Conservation (phyloP, 35 echinoderm and acorn worm species). For the Amphiura filiformis region DNA sequence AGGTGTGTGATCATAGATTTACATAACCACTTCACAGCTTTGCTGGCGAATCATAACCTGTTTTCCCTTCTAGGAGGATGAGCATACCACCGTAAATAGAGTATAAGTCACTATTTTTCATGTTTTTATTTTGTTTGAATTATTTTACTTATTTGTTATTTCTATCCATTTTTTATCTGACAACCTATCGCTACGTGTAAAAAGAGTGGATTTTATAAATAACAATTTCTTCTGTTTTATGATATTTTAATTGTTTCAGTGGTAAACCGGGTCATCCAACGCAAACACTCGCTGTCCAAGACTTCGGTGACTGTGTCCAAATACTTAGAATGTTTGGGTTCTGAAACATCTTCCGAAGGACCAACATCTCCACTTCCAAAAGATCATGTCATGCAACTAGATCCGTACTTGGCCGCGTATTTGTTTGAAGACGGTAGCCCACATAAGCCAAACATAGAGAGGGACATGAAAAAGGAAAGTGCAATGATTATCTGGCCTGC, state of each 20-base stretch:
- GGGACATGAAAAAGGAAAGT: not conserved
- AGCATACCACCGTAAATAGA: no score
- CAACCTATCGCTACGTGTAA: no score
- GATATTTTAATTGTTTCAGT: constrained; percentile 6
- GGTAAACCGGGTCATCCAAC: not conserved
- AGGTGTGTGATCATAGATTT: no score
- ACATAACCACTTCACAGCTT: no score
- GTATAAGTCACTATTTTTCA: no score
- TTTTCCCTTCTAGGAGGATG: no score
- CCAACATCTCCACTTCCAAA: not conserved
- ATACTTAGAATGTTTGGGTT: not conserved
- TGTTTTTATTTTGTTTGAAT: no score
- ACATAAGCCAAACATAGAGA: not conserved
- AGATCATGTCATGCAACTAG: not conserved
- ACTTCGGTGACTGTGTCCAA: not conserved
- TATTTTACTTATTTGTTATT: no score
- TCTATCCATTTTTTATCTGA: no score
- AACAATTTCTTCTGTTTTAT: no score
- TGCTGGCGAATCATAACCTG: no score
- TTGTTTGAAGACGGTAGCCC: not conserved
- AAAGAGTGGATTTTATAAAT: no score
- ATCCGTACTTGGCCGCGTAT: not conserved
- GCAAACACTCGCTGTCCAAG: not conserved
- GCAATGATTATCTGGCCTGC: not conserved
- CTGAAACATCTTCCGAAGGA: not conserved